Evolutionary conservation across 2,797 vertebrate species (phyloP), one percentile per base, ranked within the genome.

Genomic region (Gouania willdenowi): DNA sequence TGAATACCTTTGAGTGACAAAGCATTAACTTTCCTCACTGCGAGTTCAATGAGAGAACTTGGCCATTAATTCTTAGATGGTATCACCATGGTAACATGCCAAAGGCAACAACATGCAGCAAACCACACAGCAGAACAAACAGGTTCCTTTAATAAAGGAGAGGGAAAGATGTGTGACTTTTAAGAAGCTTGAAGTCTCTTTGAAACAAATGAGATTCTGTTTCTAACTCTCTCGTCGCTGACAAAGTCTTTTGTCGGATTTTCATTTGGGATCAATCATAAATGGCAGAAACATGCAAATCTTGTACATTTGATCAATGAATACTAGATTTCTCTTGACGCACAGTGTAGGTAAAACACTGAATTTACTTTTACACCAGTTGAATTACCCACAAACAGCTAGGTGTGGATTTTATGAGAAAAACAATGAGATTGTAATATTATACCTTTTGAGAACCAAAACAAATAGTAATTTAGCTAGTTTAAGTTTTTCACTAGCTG

Each of bases 1-100:
- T n/a, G n/a, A n/a, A n/a, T n/a, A n/a, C n/a, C n/a, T n/a, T n/a
- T n/a, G 11, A 20, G 21, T 36, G 34, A 40, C 2, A 39, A 37
- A 16, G 5, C 2, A 5, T 39, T 32, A 55, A 18, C 26, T 37
- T 22, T 29, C 48, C 8, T 24, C 20, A 43, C 10, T 59, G 22
- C 16, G 32, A 13, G 31, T 21, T 41, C 14, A 30, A 57, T 50
- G 34, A 8, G 53, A 27, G 26, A 59, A 45, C 53, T 55, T 53
- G 64, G 49, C 49, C 8, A 72, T 60, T 57, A 67, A 71, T 26
- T 72, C 55, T 56, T 41, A 41, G 67, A 71, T 55, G 38, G 24
- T 57, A 73, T 81, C 62, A 42, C 72, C 68, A 82, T 80, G 79
- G 79, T 54, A 82, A 76, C 66, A 59, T 63, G 48, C 64, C 53